phyloP scores from a whole-genome alignment of 2,888 invertebrate genomes.

The Euplagia quadripunctaria region DNA sequence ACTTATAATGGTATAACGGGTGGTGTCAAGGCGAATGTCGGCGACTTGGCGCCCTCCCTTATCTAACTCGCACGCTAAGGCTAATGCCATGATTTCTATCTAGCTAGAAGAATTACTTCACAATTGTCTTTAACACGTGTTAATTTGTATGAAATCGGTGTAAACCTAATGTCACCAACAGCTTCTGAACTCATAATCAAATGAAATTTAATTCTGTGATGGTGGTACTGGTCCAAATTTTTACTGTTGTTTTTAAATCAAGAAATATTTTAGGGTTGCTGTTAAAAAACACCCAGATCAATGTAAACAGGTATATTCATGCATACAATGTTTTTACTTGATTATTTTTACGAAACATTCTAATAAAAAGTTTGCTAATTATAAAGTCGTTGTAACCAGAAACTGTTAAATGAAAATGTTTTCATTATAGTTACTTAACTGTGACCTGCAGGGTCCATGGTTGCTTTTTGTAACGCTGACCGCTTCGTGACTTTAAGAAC shows the following conservation, averaged over 20 bases:
- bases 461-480: slow-evolving; percentile 28
- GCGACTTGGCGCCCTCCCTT: slow-evolving; percentile 46
- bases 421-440: slow-evolving; percentile 20
- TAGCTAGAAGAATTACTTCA: neutral
- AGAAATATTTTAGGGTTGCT: too few relatives aligned
- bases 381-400: neutral
- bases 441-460: slow-evolving; percentile 23
- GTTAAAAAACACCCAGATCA: too few relatives aligned
- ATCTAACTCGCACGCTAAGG: slow-evolving; percentile 38
- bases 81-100: slow-evolving; percentile 2
- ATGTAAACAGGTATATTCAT: neutral
- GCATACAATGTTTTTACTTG: neutral
- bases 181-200: too few relatives aligned
- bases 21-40: slow-evolving; percentile 59
- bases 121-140: neutral
- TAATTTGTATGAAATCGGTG: neutral
- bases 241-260: too few relatives aligned
- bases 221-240: too few relatives aligned
- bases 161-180: too few relatives aligned
- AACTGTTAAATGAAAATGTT: neutral
- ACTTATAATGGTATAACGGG: slow-evolving; percentile 31
- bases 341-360: neutral
- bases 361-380: neutral
- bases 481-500: slow-evolving; percentile 35
- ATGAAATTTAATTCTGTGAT: too few relatives aligned